A percentile compares a stretch with the other conserved stretches of the same genome.
These are phyloP conservation scores for Triplophysa yarkandensis DNA, from an alignment of 2,797 vertebrate genomes.

Conservation along the genomic window DNA sequence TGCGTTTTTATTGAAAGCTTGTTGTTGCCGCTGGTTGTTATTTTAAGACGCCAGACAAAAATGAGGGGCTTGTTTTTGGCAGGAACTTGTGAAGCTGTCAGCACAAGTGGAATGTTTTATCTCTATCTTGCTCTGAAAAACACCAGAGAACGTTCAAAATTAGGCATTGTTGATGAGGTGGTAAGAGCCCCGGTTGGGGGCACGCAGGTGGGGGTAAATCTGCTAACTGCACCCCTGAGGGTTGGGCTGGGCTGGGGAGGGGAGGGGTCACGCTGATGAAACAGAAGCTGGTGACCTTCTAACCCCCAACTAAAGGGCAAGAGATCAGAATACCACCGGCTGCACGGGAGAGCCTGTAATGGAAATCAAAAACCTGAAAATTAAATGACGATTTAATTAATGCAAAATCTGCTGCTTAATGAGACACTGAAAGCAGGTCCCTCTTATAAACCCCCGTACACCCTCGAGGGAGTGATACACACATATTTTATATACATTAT, in stretches of 20 bases:
- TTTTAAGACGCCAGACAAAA: slow-evolving; percentile 81
- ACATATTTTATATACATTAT: slow-evolving; percentile 49
- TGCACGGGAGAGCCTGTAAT: slow-evolving; percentile 25
- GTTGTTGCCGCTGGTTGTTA: slow-evolving; percentile 72
- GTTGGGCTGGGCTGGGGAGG: slow-evolving; percentile 25
- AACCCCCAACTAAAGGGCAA: slow-evolving; percentile 19
- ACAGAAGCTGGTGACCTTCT: slow-evolving; percentile 31
- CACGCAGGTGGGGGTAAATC: slow-evolving; percentile 49
- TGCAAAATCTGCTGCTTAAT: slow-evolving; percentile 29
- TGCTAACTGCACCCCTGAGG: slow-evolving; percentile 49
- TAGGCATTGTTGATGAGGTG: slow-evolving; percentile 36
- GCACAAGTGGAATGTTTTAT: slow-evolving; percentile 65
- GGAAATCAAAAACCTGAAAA: slow-evolving; percentile 31
- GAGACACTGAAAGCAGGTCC: slow-evolving; percentile 32
- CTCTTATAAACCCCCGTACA: slow-evolving; percentile 3
- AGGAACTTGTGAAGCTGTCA: slow-evolving; percentile 81
- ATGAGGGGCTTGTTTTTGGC: slow-evolving; percentile 76
- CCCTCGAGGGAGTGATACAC: slow-evolving; percentile 30
- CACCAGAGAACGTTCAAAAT: slow-evolving; percentile 47
- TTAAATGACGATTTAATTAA: slow-evolving; percentile 33
- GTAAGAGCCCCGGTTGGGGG: slow-evolving; percentile 33
- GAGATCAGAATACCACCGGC: slow-evolving; percentile 27
- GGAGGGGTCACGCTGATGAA: slow-evolving; percentile 34
- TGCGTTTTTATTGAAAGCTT: slow-evolving; percentile 68
- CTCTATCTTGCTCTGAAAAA: slow-evolving; percentile 24